These are phyloP conservation scores for Sesia bembeciformis DNA, from an alignment of 2,888 invertebrate genomes.

Conservation along the genomic window DNA sequence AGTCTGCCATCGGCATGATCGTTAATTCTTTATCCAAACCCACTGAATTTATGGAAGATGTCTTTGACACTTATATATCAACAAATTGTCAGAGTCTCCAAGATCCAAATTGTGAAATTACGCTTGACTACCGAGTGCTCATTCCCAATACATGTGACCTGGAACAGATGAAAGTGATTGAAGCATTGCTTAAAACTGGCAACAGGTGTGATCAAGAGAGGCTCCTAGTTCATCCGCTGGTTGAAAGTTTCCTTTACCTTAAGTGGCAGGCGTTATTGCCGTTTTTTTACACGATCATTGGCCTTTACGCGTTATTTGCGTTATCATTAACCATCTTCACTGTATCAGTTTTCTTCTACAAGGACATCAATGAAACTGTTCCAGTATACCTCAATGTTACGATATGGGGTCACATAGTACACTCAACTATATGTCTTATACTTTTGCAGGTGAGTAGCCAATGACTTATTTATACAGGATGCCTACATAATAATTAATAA, in stretches of 20 bases:
- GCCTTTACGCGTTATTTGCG: constrained; percentile 64
- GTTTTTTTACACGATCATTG: constrained; percentile 69
- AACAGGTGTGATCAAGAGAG: constrained; percentile 60
- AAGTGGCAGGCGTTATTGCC: constrained; percentile 73
- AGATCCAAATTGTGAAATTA: constrained; percentile 56
- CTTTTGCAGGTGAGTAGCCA: constrained; percentile 46
- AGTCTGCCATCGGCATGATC: constrained; percentile 68
- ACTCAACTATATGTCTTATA: constrained; percentile 43
- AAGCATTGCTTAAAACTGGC: constrained; percentile 68
- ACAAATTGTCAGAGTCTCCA: constrained; percentile 55
- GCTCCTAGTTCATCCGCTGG: constrained; percentile 70
- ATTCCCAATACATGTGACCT: constrained; percentile 55
- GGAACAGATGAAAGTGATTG: constrained; percentile 73
- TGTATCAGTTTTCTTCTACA: constrained; percentile 61
- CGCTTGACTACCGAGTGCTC: constrained; percentile 64
- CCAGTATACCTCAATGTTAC: constrained; percentile 36
- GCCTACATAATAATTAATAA: no score
- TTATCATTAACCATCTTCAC: constrained; percentile 62
- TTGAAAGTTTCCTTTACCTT: constrained; percentile 71
- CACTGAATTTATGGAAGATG: constrained; percentile 63
- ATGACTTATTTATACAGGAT: no score
- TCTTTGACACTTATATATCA: constrained; percentile 66
- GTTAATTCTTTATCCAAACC: constrained; percentile 68
- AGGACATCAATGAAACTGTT: constrained; percentile 34
- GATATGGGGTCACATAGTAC: constrained; percentile 52